Percentiles rank a stretch among this genome's conserved stretches.
Evolutionary conservation across 2,888 invertebrate genomes (phyloP).

Genomic region (Molanna angustata): DNA sequence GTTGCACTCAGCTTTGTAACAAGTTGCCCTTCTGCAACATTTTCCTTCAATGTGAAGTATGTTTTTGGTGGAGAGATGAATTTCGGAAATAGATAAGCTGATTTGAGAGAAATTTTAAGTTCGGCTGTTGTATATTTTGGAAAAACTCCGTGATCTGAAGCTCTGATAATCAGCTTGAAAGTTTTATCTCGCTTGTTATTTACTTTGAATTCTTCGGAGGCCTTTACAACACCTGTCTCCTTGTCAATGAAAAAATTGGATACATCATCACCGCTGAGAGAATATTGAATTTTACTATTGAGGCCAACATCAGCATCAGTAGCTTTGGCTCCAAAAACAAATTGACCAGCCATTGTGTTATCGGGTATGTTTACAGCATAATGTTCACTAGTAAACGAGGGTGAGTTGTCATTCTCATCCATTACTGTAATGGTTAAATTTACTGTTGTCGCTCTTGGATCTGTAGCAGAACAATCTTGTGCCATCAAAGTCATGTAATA

Average conservation of each 20-base stretch:
- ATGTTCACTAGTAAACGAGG: conserved; percentile 68
- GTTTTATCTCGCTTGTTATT: conserved; percentile 55
- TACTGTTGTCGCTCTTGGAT: conserved; percentile 77
- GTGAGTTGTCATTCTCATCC: conserved; percentile 86
- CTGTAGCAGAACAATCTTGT: conserved; percentile 84
- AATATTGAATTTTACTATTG: conserved; percentile 80
- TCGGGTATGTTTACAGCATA: conserved; percentile 83
- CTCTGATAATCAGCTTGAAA: conserved; percentile 72
- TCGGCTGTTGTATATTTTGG: conserved; percentile 72
- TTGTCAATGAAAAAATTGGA: conserved; percentile 73
- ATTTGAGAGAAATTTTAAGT: conserved; percentile 73
- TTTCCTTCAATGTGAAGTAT: conserved; percentile 76
- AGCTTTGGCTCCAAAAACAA: conserved; percentile 89
- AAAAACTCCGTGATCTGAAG: conserved; percentile 73
- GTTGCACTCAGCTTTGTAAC: conserved; percentile 76
- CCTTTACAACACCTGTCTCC: conserved; percentile 84
- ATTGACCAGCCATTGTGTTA: conserved; percentile 73
- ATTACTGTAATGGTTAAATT: conserved; percentile 75
- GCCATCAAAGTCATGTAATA: conserved; percentile 85
- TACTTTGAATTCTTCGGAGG: conserved; percentile 63
- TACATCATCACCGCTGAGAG: conserved; percentile 74
- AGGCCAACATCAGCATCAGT: conserved; percentile 77
- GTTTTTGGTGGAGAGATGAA: conserved; percentile 69
- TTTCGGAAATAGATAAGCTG: conserved; percentile 75
- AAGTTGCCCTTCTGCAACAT: conserved; percentile 71